Base-by-base conservation (phyloP, 2,888 invertebrate genomes). In the Coelinius sp. region DNA sequence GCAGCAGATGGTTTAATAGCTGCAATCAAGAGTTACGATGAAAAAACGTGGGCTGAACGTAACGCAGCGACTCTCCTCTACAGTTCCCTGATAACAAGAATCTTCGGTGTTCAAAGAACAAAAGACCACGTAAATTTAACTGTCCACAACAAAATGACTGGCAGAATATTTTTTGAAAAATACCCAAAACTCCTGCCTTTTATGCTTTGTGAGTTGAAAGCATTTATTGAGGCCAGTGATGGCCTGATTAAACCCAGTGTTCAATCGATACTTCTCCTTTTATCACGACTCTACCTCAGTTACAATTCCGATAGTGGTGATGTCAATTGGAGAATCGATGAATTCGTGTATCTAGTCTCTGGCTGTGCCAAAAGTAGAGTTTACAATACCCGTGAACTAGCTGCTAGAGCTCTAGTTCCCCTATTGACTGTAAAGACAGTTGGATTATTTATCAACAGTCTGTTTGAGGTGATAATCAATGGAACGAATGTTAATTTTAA, bases 11-110 rank as follows among this genome's bases (percentile, higher is more conserved):
- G 93, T 17, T 89, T 97, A 0, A 89, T 91, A 77, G 90, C 92
- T 3, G 94, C 97, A 2, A 90, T 97, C 25, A 87, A 88, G 12
- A 95, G 95, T 7, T 95, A 95, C 83, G 91, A 92, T 73, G 92
- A 93, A 0, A 88, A 88, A 68, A 91, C 91, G 0, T 98, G 97
- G 97, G 91, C 92, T 68, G 94, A 94, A 84, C 91, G 96, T 74
- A 98, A 98, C 88, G 93, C 96, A 0, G 93, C 96, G 0, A 95
- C 96, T 0, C 88, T 98, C 68, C 88, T 98, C 66, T 94, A 96
- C 84, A 93, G 95, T 73, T 92, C 97, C 2, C 89, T 98, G 38
- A 92, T 96, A 82, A 93, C 93, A 53, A 91, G 97, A 76, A 93
- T 96, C 77, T 97, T 98, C 89, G 98, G 98, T 1, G 97, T 96